Evolutionary conservation across 2,888 invertebrate species (phyloP), one percentile per base, ranked within the genome.

Genomic region (Trachelus troglodyta): DNA sequence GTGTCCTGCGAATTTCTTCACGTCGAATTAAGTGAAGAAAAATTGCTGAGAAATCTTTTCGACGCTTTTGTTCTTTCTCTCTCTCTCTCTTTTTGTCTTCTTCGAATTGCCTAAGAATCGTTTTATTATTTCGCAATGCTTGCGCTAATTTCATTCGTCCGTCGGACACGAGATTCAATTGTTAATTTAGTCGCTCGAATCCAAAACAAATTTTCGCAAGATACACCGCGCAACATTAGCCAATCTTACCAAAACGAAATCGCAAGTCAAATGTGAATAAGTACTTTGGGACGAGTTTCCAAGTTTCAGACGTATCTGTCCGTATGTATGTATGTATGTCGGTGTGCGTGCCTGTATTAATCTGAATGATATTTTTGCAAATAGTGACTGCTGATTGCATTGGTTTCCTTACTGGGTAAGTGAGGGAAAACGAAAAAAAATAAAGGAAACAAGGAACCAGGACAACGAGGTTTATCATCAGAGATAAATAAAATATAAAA

Each of bases 361-460:
- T 74, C 73, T 68, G 34, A n/a, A 74, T 68, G 34, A 30, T 74
- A 34, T 15, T 23, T 34, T 37, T 34, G 40, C 74, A 40, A 37
- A 34, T 31, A 31, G 30, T 15, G 35, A 15, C 56, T 74, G 56
- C 56, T 74, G 77, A 74, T 77, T 69, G n/a, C 74, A 73, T 68
- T 40, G 74, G 68, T 74, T 77, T 77, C 33, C 74, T 74, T 77
- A 77, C 69, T 35, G 68, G 73, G 73, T 23, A 23, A 23, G 23
- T 23, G 56, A 9, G 23, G 2, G 2, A 9, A 23, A 56, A 23
- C 0, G 37, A 6, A 40, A 40, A 37, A 37, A 1, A 15, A 56
- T 35, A 23, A 23, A 23, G 9, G 23, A 56, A 56, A 23, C 23
- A 56, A 56, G 56, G 23, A 56, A 23, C 15, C 9, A 9, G 23